Evolutionary conservation across 2,888 invertebrate species (phyloP).

Genomic region (Periphyllus acericola): DNA sequence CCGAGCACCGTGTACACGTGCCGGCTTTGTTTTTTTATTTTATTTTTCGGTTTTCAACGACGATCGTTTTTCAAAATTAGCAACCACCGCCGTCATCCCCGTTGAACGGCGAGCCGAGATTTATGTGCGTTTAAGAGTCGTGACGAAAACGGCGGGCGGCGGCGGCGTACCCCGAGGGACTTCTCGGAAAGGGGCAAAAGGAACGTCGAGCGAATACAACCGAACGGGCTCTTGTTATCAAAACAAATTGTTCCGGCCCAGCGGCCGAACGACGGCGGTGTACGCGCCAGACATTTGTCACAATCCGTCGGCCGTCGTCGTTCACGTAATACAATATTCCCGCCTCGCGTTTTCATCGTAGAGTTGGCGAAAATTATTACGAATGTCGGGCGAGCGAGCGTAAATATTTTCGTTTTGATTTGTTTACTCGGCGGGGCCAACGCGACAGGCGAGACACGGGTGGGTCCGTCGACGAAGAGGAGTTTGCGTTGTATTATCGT

Average conservation of each 20-base stretch:
- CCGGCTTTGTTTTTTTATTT: background rate
- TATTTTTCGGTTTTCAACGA: background rate
- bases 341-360: no score
- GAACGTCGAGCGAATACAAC: constrained; percentile 23
- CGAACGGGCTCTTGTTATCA: constrained; percentile 42
- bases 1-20: no score
- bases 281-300: constrained; percentile 28
- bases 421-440: no score
- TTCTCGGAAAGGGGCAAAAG: background rate
- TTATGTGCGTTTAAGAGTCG: constrained; percentile 60
- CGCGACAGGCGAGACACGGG: no score
- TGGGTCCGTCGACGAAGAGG: no score
- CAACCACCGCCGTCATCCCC: background rate
- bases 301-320: background rate
- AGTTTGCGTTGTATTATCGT: no score
- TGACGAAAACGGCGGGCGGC: constrained; percentile 19
- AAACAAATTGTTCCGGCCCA: constrained; percentile 45
- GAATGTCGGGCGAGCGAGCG: background rate
- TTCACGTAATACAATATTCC: no score
- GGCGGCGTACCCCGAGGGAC: constrained; percentile 27
- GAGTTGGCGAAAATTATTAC: background rate
- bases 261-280: background rate
- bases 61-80: constrained; percentile 57
- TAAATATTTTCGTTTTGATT: constrained; percentile 3
- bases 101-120: constrained; percentile 22